A percentile compares a stretch with the other conserved stretches of the same genome.
Evolutionary conservation across 2,888 invertebrate species (phyloP).

Genomic region (Liposcelis brunnea): DNA sequence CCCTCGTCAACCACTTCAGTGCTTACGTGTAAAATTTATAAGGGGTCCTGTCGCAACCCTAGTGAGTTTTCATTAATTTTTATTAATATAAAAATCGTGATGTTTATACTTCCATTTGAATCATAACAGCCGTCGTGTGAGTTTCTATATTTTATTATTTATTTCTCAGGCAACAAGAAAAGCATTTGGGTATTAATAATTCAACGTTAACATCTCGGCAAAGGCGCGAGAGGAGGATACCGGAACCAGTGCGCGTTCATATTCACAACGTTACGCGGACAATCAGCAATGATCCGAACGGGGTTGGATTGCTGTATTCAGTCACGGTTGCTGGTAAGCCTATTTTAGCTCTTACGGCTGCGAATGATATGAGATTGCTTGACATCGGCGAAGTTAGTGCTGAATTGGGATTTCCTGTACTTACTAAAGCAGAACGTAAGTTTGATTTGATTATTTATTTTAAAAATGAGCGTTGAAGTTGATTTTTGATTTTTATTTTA

Average conservation of each 20-base stretch:
- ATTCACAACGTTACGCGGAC: slow-evolving; percentile 16
- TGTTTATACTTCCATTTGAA: too few relatives aligned
- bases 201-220: too few relatives aligned
- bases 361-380: slow-evolving; percentile 66
- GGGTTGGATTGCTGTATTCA: slow-evolving; percentile 46
- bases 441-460: too few relatives aligned
- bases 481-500: slow-evolving; percentile 23
- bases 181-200: too few relatives aligned
- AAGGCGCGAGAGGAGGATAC: neutral
- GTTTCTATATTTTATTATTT: too few relatives aligned
- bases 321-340: slow-evolving; percentile 64
- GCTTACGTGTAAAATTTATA: too few relatives aligned
- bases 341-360: slow-evolving; percentile 62
- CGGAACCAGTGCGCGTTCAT: slow-evolving; percentile 12
- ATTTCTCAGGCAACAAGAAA: too few relatives aligned
- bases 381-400: slow-evolving; percentile 56
- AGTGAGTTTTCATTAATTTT: too few relatives aligned
- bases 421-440: slow-evolving; percentile 76
- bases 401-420: slow-evolving; percentile 56
- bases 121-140: too few relatives aligned
- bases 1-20: too few relatives aligned
- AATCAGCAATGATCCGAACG: slow-evolving; percentile 16
- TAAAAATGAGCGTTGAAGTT: neutral
- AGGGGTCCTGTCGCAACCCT: too few relatives aligned
- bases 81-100: too few relatives aligned